Percentiles rank a stretch among this genome's conserved stretches.
Conservation (phyloP, 2,888 invertebrate genomes). For the Eurytoma adleriae region DNA sequence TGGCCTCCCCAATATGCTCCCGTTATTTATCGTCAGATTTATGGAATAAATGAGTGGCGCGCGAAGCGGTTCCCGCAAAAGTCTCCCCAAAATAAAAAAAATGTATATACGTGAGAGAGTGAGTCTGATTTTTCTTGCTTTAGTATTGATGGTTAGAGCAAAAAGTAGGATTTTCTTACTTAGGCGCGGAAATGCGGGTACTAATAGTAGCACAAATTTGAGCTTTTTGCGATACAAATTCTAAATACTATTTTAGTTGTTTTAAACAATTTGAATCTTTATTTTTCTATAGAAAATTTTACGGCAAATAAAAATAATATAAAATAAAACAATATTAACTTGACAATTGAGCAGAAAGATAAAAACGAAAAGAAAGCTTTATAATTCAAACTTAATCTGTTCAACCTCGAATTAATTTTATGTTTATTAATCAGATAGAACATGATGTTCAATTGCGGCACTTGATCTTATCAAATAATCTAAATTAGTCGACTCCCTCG, state of each 20-base stretch:
- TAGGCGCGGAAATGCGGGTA: neutral
- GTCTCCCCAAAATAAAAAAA: constrained; percentile 43
- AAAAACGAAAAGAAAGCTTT: no score
- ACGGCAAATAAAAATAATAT: no score
- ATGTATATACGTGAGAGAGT: constrained; percentile 46
- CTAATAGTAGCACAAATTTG: no score
- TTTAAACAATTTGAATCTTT: no score
- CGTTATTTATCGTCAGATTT: constrained; percentile 76
- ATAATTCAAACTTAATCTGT: neutral
- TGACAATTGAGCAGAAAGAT: no score
- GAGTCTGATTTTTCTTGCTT: constrained; percentile 24
- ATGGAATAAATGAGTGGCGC: constrained; percentile 73
- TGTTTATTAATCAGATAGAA: neutral
- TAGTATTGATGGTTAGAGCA: constrained; percentile 26
- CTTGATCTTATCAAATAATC: neutral
- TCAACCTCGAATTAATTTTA: neutral
- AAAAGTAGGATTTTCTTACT: constrained; percentile 8
- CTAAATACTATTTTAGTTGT: no score
- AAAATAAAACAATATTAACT: no score
- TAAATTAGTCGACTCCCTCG: neutral
- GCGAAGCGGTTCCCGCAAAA: constrained; percentile 57
- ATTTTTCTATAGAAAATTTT: no score
- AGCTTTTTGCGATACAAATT: no score
- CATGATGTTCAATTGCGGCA: neutral
- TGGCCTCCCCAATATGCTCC: constrained; percentile 68